Percentiles rank a stretch among this genome's conserved stretches.
Evolutionary conservation across 2,888 invertebrate species (phyloP).

Genomic region (Tuberolachnus salignus): DNA sequence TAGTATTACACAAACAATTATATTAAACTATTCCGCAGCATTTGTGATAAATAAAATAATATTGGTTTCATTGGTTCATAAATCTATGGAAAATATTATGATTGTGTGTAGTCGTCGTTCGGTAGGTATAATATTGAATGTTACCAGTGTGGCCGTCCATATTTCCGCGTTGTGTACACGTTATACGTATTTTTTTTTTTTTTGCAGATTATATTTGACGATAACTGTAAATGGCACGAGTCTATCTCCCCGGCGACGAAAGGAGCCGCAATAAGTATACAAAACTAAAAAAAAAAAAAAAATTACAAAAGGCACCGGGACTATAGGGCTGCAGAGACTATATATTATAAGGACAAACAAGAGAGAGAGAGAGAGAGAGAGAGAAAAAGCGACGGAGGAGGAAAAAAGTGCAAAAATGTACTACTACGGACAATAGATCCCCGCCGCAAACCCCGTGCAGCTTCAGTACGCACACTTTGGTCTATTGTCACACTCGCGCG

Average conservation of each 20-base stretch:
- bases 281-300: conserved; percentile 3
- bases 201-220: not conserved
- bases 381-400: not conserved
- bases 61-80: too few species aligned
- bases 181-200: not conserved
- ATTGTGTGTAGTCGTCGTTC: too few species aligned
- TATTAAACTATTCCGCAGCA: not conserved
- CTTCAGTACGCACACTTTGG: conserved; percentile 46
- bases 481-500: conserved; percentile 49
- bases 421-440: conserved; percentile 44
- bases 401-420: conserved; percentile 44
- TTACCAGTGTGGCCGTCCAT: too few species aligned
- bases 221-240: not conserved
- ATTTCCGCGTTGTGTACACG: too few species aligned
- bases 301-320: conserved; percentile 26
- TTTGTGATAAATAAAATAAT: not conserved
- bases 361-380: not conserved
- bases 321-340: too few species aligned
- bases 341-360: not conserved
- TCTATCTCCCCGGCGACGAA: not conserved
- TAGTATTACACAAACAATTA: conserved; percentile 1
- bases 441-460: conserved; percentile 10
- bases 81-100: not conserved
- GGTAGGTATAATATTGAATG: not conserved
- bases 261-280: not conserved